A percentile compares a stretch with the other conserved stretches of the same genome.
Evolutionary conservation across 1,140 invertebrate species (phyloP).

Genomic region (Laodelphax striatellus): DNA sequence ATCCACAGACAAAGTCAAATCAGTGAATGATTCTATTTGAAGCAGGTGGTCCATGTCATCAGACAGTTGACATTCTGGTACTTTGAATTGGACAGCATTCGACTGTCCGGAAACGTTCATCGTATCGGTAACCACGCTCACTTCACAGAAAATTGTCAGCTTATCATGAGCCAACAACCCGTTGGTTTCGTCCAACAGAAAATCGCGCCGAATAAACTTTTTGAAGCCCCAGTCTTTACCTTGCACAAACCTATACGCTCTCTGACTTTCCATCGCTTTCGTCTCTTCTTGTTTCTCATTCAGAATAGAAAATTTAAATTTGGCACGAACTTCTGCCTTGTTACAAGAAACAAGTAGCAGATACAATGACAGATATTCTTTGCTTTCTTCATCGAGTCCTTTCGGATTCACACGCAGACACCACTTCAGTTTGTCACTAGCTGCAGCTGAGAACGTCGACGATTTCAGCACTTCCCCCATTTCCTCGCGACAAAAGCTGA

Average conservation of each 20-base stretch:
- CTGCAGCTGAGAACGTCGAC: constrained; percentile 96
- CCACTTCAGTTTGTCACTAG: constrained; percentile 99
- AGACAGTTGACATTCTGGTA: constrained; percentile 88
- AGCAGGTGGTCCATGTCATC: constrained; percentile 89
- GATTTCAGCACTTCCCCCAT: constrained; percentile 99
- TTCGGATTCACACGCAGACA: constrained; percentile 98
- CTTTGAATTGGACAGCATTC: constrained; percentile 93
- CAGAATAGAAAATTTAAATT: constrained; percentile 99
- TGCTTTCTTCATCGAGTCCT: constrained; percentile 98
- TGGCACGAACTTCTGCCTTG: constrained; percentile 97
- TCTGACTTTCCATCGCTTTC: constrained; percentile 71
- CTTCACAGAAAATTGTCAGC: constrained; percentile 98
- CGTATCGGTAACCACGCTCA: constrained; percentile 92
- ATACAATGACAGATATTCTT: constrained; percentile 98
- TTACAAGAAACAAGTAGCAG: constrained; percentile 97
- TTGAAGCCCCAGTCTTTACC: constrained; percentile 99
- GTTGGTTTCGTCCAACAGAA: constrained; percentile 94
- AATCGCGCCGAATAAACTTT: constrained; percentile 97
- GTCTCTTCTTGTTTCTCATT: constrained; percentile 97
- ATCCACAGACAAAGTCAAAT: constrained; percentile 85
- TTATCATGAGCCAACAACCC: constrained; percentile 96
- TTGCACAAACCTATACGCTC: constrained; percentile 97
- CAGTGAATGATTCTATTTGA: constrained; percentile 92
- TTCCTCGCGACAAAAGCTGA: constrained; percentile 98
- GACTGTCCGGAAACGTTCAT: constrained; percentile 93